These are phyloP conservation scores for Chrysina gloriosa DNA, from an alignment of 2,888 invertebrate genomes.

Conservation along the genomic window DNA sequence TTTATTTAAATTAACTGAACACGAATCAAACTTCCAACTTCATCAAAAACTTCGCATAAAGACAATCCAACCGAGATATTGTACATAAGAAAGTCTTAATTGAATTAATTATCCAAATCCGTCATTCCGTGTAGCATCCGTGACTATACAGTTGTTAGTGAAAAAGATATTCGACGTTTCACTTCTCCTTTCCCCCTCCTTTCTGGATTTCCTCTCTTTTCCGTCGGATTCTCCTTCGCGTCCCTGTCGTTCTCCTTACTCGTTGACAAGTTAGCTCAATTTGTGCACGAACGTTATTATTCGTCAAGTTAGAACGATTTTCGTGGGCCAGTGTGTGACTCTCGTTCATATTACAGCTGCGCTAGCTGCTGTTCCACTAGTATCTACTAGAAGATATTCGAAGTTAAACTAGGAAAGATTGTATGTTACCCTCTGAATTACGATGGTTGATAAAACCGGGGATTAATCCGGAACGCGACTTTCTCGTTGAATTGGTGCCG, in stretches of 20 bases:
- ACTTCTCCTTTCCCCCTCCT: slow-evolving; percentile 11
- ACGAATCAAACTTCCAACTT: slow-evolving; percentile 20
- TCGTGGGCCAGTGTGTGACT: slow-evolving; percentile 15
- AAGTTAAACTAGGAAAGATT: slow-evolving; percentile 48
- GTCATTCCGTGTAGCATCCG: slow-evolving; percentile 46
- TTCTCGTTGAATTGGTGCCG: slow-evolving; percentile 18
- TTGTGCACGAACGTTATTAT: slow-evolving; percentile 53
- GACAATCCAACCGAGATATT: slow-evolving; percentile 29
- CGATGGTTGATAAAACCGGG: slow-evolving; percentile 44
- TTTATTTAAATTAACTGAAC: slow-evolving; percentile 21
- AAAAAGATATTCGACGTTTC: slow-evolving; percentile 36
- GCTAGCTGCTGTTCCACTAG: background rate
- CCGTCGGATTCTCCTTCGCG: background rate
- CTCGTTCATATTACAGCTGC: slow-evolving; percentile 21
- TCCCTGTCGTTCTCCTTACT: slow-evolving; percentile 38
- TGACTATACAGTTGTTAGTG: slow-evolving; percentile 44
- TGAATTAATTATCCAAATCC: slow-evolving; percentile 51
- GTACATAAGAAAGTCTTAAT: slow-evolving; percentile 45
- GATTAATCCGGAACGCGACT: slow-evolving; percentile 45
- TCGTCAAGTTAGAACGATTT: slow-evolving; percentile 49
- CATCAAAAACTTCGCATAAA: slow-evolving; percentile 12
- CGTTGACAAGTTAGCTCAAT: slow-evolving; percentile 57
- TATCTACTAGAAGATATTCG: slow-evolving; percentile 44
- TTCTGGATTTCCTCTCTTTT: background rate
- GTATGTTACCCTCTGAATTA: slow-evolving; percentile 45